A percentile compares a stretch with the other conserved stretches of the same genome.
These are phyloP conservation scores for Proisotoma minuta DNA, from an alignment of 2,888 invertebrate genomes.

Conservation along the genomic window DNA sequence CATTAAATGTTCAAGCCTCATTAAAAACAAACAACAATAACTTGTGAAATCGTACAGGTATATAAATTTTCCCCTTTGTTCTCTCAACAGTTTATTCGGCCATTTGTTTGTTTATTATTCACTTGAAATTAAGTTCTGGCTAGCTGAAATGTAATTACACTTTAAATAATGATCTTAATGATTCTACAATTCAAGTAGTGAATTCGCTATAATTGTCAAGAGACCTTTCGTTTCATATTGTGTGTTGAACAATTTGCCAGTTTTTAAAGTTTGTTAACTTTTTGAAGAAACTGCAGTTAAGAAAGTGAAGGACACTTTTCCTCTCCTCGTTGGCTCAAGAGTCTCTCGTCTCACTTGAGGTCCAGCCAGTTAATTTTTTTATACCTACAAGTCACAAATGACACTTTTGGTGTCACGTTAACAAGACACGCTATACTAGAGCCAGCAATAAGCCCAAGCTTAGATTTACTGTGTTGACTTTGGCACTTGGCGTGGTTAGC, in stretches of 20 bases:
- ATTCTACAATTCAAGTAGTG: too few species aligned
- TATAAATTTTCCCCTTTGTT: conserved; percentile 11
- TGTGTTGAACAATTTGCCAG: conserved; percentile 3
- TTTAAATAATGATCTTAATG: too few species aligned
- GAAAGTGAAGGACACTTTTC: too few species aligned
- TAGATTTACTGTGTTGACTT: neutral
- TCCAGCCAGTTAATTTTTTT: neutral
- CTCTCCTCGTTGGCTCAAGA: too few species aligned
- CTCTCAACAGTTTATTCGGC: neutral
- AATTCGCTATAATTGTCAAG: conserved; percentile 10
- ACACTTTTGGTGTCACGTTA: conserved; percentile 14
- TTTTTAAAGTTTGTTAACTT: too few species aligned
- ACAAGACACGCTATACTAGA: conserved; percentile 1
- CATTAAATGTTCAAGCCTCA: conserved; percentile 6
- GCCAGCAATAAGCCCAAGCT: too few species aligned
- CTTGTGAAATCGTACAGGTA: conserved; percentile 11
- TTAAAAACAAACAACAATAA: conserved; percentile 18
- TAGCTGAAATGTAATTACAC: conserved; percentile 18
- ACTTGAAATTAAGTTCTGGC: conserved; percentile 10
- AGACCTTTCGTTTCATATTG: neutral
- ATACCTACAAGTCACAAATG: conserved; percentile 6
- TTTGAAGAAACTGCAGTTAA: too few species aligned
- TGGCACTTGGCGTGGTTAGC: conserved; percentile 2
- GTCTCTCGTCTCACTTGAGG: neutral
- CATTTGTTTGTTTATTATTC: conserved; percentile 9